phyloP scores from a whole-genome alignment of 2,113 vertebrate genomes.

The Mustela nigripes region DNA sequence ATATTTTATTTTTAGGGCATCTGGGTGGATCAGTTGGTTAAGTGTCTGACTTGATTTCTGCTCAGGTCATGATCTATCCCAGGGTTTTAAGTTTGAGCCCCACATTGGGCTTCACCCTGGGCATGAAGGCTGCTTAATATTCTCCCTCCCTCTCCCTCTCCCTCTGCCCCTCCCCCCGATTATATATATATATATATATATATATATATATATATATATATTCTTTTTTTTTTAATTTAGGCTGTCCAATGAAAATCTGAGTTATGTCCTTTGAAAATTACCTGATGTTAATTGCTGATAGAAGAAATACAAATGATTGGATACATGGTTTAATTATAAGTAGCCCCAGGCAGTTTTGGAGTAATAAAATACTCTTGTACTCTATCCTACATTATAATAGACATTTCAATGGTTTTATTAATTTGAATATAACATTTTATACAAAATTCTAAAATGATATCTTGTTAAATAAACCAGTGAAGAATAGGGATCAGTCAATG shows the following conservation, averaged over 20 bases:
- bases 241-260: not conserved
- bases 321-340: not conserved
- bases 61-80: not conserved
- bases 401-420: conserved; percentile 24
- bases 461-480: not conserved
- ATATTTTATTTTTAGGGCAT: not conserved
- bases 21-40: not conserved
- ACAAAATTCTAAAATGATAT: not conserved
- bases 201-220: not conserved
- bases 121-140: not conserved
- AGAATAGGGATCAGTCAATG: not conserved
- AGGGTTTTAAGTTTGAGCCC: not conserved
- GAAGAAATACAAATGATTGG: not conserved
- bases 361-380: not conserved
- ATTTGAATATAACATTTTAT: conserved; percentile 30
- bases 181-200: not conserved
- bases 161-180: too few species aligned
- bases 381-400: not conserved
- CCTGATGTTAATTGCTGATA: not conserved
- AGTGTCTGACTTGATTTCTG: not conserved
- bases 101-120: not conserved
- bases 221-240: not conserved
- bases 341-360: not conserved
- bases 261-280: not conserved
- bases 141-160: not conserved